Base-by-base conservation (phyloP, 92 coral and sea anemone species). In the Phenganax stokvisi region DNA sequence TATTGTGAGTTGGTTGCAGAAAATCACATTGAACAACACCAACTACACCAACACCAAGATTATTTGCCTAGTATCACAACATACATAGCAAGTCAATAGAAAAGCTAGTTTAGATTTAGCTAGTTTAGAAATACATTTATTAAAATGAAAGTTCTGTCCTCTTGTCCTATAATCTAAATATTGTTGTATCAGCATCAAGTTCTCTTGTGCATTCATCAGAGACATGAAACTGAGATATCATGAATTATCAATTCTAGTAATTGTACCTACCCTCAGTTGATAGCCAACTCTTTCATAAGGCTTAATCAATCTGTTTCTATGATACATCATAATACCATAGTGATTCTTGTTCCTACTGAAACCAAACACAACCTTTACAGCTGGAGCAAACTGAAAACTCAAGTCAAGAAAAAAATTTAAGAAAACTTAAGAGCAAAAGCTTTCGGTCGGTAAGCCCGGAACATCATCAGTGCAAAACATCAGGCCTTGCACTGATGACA, bases 321-420 rank as follows among this genome's bases (percentile, higher is more conserved):
- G 97, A 58, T 94, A 92, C 98, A 93, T 92, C 98, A 94, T 94
- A 54, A 94, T 94, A 20, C 98, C 98, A 80, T 94, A 94, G 72
- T 94, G 98, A 62, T 94, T 94, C 69, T 72, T 92, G 73, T 92
- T 94, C 76, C 88, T 92, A 60, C 98, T 79, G 65, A 94, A 94
- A 0, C 98, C 98, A 88, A 94, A 92, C 15, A 90, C 90, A 17
- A 94, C 90, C 75, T 94, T 93, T 6, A 92, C 87, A 62, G 76
- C 28, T 56, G 30, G 44, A n/a, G 62, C 69, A 60, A 44, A 57
- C 47, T 58, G 31, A 58, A 17, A 15, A 79, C 20, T 13, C 51
- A 7, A 51, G 83, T 79, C 53, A 79, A 79, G 83, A n/a, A 27
- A 79, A n/a, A 10, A 3, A 15, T 15, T 37, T 20, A 61, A 15